phyloP scores from a whole-genome alignment of 2,113 vertebrate genomes.

The Epinephelus cyanopodus region DNA sequence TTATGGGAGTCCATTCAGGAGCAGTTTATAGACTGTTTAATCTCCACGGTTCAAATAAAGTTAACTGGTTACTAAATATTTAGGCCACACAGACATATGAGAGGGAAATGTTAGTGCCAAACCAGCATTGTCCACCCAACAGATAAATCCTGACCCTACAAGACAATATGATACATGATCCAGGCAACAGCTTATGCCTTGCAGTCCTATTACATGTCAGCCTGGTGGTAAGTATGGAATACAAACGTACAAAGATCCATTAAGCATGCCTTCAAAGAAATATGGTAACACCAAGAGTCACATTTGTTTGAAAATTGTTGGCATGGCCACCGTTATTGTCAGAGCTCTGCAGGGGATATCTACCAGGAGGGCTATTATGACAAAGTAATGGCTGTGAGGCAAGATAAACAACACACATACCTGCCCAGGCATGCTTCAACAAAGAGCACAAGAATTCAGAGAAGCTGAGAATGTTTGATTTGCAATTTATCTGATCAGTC shows the following conservation, averaged over 20 bases:
- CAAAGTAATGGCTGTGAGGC: background rate
- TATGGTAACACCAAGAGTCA: background rate
- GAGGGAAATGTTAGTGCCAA: background rate
- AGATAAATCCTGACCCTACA: background rate
- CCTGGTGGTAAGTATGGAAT: background rate
- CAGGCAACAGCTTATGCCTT: background rate
- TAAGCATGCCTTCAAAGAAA: background rate
- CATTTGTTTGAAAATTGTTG: constrained; percentile 37
- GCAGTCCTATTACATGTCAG: background rate
- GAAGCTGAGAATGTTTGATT: constrained; percentile 16
- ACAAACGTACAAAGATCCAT: background rate
- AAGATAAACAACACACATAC: constrained; percentile 21
- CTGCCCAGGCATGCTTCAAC: constrained; percentile 53
- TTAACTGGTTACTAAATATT: background rate
- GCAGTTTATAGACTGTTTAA: background rate
- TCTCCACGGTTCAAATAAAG: background rate
- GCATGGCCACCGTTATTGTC: constrained; percentile 40
- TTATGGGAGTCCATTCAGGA: background rate
- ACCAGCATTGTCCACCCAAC: background rate
- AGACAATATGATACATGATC: background rate
- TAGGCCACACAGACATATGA: background rate
- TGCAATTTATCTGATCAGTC: background rate
- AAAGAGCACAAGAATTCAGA: constrained; percentile 9
- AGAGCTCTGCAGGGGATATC: constrained; percentile 34
- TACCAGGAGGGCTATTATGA: constrained; percentile 6